Evolutionary conservation across 2,113 vertebrate species (phyloP).

Genomic region (Petroica traversi): DNA sequence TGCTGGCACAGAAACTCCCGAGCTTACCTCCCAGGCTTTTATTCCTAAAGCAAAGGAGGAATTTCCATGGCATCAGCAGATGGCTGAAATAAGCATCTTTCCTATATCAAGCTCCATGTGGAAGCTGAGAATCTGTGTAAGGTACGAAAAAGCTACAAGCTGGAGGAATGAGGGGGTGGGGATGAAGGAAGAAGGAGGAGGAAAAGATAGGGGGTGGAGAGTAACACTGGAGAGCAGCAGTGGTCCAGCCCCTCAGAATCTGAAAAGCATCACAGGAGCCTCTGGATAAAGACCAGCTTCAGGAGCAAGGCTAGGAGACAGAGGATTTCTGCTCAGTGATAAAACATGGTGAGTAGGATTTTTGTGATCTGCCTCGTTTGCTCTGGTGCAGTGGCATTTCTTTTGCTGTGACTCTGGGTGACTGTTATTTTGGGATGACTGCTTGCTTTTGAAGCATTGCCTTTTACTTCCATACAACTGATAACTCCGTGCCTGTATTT

Average conservation of each 20-base stretch:
- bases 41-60: not conserved
- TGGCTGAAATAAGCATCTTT: conserved; percentile 33
- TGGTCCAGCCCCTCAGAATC: conserved; percentile 58
- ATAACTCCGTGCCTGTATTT: not conserved
- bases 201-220: conserved; percentile 55
- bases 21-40: not conserved
- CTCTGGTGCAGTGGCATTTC: not conserved
- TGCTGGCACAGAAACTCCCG: not conserved
- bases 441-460: not conserved
- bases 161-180: conserved; percentile 47
- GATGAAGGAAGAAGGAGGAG: conserved; percentile 39
- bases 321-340: conserved; percentile 55
- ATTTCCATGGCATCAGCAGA: not conserved
- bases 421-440: conserved; percentile 3
- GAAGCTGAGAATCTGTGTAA: conserved; percentile 1
- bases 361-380: not conserved
- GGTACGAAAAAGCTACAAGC: conserved; percentile 18
- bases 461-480: not conserved
- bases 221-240: conserved; percentile 46
- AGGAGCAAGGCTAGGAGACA: conserved; percentile 9
- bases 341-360: conserved; percentile 56
- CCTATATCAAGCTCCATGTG: conserved; percentile 21
- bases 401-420: not conserved
- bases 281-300: conserved; percentile 54
- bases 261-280: conserved; percentile 59